Conservation (phyloP, 2,113 vertebrate genomes). For the Pluvianellus socialis region DNA sequence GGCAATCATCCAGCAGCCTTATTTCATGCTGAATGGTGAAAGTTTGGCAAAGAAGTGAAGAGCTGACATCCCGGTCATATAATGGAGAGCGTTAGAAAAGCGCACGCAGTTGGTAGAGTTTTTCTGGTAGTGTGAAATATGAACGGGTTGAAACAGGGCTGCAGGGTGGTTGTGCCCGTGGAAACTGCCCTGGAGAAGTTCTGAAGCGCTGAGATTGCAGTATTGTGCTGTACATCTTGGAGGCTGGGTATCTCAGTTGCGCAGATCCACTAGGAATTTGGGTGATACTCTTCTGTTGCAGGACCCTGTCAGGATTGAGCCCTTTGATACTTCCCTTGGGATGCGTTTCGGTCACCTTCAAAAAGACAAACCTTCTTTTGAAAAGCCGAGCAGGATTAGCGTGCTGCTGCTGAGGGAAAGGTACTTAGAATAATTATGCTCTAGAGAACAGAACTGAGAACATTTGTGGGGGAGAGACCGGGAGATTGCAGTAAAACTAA, state of each 20-base stretch:
- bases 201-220: not conserved
- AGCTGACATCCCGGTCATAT: not conserved
- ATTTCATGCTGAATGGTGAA: not conserved
- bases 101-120: accelerated
- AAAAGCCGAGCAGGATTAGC: not conserved
- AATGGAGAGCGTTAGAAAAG: accelerated
- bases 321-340: not conserved
- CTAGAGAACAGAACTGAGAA: slow-evolving; percentile 40
- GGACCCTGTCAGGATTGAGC: not conserved
- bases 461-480: not conserved
- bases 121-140: not conserved
- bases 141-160: not conserved
- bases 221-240: not conserved
- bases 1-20: not conserved
- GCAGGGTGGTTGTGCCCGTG: not conserved
- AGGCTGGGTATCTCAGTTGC: not conserved
- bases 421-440: slow-evolving; percentile 9
- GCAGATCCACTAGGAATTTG: too few relatives aligned
- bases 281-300: not conserved
- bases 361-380: not conserved
- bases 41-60: not conserved
- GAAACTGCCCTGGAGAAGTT: not conserved
- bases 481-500: slow-evolving; percentile 36
- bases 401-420: not conserved
- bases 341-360: not conserved